phyloP scores from a whole-genome alignment of 2,888 invertebrate species.

The Rhogogaster chlorosoma region DNA sequence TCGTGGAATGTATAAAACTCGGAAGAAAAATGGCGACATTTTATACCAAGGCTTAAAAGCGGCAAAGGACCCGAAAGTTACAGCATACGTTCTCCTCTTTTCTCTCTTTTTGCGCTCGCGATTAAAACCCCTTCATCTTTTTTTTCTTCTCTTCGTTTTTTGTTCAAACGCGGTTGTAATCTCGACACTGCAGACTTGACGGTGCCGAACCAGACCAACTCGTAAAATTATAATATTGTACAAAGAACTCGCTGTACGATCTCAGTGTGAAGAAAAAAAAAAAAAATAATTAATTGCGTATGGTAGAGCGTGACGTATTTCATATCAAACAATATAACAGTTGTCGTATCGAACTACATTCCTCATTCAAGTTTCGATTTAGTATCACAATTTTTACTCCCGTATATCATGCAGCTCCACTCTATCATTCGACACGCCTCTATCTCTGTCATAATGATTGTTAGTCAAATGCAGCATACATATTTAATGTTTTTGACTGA shows the following conservation, averaged over 20 bases:
- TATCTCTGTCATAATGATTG: neutral
- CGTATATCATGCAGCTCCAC: neutral
- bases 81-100: neutral
- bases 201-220: slow-evolving; percentile 15
- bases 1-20: neutral
- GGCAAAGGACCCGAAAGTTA: neutral
- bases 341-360: neutral
- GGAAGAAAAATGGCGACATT: neutral
- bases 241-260: slow-evolving; percentile 9
- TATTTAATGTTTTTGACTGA: no score
- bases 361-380: neutral
- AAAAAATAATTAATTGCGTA: neutral
- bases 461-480: no score
- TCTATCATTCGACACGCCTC: neutral
- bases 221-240: slow-evolving; percentile 18
- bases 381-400: neutral
- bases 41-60: neutral
- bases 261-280: neutral
- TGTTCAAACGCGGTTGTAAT: neutral
- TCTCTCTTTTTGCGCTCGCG: neutral
- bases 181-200: neutral
- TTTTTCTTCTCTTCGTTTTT: neutral
- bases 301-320: neutral
- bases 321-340: neutral
- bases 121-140: neutral